Conservation (phyloP, 1,140 invertebrate species). For the Ceratina calcarata region DNA sequence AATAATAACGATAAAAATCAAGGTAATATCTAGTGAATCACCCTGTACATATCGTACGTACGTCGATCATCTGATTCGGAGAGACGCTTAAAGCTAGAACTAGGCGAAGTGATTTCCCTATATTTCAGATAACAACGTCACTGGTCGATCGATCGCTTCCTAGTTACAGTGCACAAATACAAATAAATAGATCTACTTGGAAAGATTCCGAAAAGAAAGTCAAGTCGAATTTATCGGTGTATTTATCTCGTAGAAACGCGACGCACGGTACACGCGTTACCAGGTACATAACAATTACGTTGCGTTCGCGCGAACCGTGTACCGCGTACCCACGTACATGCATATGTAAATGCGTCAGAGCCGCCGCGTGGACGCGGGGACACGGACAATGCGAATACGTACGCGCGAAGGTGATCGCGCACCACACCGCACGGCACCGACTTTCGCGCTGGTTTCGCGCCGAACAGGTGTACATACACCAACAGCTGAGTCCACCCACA, state of each 20-base stretch:
- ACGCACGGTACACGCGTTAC: constrained; percentile 56
- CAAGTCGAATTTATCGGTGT: too few relatives aligned
- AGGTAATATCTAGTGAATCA: too few relatives aligned
- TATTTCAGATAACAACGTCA: too few relatives aligned
- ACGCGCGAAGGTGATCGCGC: constrained; percentile 56
- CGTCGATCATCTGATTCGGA: too few relatives aligned
- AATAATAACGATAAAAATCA: too few relatives aligned
- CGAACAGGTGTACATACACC: constrained; percentile 67
- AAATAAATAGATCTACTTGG: too few relatives aligned
- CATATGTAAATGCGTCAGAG: constrained; percentile 64
- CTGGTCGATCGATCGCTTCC: too few relatives aligned
- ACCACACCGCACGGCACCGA: constrained; percentile 22
- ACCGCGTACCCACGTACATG: constrained; percentile 19
- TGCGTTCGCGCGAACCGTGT: constrained; percentile 61
- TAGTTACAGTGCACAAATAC: too few relatives aligned
- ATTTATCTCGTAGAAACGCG: constrained; percentile 19
- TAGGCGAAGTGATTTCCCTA: too few relatives aligned
- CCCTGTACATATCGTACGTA: too few relatives aligned
- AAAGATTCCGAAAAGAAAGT: too few relatives aligned
- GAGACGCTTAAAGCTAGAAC: too few relatives aligned
- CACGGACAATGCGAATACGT: constrained; percentile 56
- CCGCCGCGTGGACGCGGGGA: constrained; percentile 10
- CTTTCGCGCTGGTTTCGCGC: constrained; percentile 39
- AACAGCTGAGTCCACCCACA: constrained; percentile 72
- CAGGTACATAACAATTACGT: constrained; percentile 68